Conservation (phyloP, 2,888 invertebrate genomes). For the Diplazon laetatorius region DNA sequence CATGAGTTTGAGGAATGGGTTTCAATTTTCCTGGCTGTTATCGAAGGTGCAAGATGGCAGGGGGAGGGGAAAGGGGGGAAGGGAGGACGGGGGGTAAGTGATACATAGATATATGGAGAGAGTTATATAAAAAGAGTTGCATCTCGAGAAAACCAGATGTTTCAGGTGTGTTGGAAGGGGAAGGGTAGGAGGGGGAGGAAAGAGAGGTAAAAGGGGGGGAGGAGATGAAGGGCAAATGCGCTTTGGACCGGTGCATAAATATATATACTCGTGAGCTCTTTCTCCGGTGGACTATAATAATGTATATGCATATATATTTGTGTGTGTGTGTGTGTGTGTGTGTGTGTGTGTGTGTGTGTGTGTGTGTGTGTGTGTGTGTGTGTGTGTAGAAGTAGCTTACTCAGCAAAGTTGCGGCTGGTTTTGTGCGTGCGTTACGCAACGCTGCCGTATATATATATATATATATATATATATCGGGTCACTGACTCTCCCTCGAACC, state of each 20-base stretch:
- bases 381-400: slow-evolving; percentile 21
- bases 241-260: too few species aligned
- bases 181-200: too few species aligned
- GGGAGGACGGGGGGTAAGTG: slow-evolving; percentile 30
- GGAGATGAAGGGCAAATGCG: slow-evolving; percentile 44
- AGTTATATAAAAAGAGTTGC: slow-evolving; percentile 29
- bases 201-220: too few species aligned
- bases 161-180: slow-evolving; percentile 52
- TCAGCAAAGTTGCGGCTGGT: not conserved
- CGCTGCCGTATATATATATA: slow-evolving; percentile 42
- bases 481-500: slow-evolving; percentile 51
- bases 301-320: slow-evolving; percentile 12
- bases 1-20: too few species aligned
- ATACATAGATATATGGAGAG: slow-evolving; percentile 34
- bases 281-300: not conserved
- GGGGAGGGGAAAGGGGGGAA: too few species aligned
- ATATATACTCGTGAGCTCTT: too few species aligned
- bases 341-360: not conserved
- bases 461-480: too few species aligned
- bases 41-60: too few species aligned
- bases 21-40: too few species aligned
- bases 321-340: not conserved
- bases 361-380: too few species aligned
- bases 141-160: slow-evolving; percentile 47
- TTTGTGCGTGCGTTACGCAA: slow-evolving; percentile 54